Base-by-base conservation (phyloP, 2,113 vertebrate species). In the Ia io region DNA sequence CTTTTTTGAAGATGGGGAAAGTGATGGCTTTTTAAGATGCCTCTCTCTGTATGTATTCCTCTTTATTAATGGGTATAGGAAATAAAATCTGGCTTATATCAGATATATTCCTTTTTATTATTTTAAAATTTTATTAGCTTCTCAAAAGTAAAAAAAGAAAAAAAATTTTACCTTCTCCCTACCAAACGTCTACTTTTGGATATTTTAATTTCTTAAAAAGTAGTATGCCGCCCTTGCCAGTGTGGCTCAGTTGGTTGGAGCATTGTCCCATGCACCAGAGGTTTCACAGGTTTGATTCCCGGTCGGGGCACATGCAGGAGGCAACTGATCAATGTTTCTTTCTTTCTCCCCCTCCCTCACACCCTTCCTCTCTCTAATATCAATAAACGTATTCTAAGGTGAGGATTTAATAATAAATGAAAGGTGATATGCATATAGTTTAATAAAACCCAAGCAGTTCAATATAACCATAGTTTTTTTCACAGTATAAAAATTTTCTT, bases 21-120 rank as follows among this genome's bases (percentile, higher is more conserved):
- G 97, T 3, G 99, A 99, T 94, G 98, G 98, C 96, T 98, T 99
- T 88, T 99, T 99, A 97, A 99, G 98, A 97, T 99, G 99, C 96
- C 98, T 99, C 2, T 99, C 98, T 93, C 94, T 98, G 98, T 99
- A 98, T 1, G 98, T 98, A 74, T 91, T 49, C 40, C 47, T 89
- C 22, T 69, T 90, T 51, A 84, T 77, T 88, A 90, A 22, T 87
- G 10, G 71, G 2, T 93, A 63, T 63, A 67, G 32, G 65, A 94
- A 70, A 91, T 93, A 94, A 56, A 94, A 40, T 79, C 69, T 92
- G 77, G 13, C 51, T 88, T 93, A 14, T 80, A 37, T 93, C 77
- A 90, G 32, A 84, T 69, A 18, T 9, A 65, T 61, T 96, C 32
- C 17, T 78, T 96, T 90, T 61, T 95, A 84, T 82, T 94, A 70